These are phyloP conservation scores for Halictus quadricinctus DNA, from an alignment of 2,888 invertebrate genomes.

Conservation along the genomic window DNA sequence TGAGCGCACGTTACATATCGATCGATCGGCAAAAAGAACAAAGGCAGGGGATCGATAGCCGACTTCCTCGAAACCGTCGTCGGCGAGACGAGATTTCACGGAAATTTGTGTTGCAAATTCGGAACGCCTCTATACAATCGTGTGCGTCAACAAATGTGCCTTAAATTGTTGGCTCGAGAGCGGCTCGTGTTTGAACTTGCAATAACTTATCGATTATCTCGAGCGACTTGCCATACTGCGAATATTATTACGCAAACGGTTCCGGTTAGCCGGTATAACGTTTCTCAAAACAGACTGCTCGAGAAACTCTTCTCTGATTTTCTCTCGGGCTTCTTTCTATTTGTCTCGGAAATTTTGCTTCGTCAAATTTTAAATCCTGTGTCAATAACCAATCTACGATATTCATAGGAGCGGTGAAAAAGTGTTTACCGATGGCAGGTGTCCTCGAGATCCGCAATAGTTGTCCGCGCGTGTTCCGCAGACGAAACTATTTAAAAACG, in stretches of 20 bases:
- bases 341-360: too few species aligned
- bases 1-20: background rate
- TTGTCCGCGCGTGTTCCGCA: background rate
- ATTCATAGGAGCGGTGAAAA: background rate
- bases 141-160: background rate
- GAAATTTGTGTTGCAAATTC: constrained; percentile 1
- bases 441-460: background rate
- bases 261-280: too few species aligned
- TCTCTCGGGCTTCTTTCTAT: too few species aligned
- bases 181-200: background rate
- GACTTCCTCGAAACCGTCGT: too few species aligned
- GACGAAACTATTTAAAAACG: background rate
- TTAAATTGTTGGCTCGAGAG: background rate
- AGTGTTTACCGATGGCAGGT: background rate
- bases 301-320: too few species aligned
- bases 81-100: background rate
- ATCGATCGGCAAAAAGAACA: background rate
- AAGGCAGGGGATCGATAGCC: background rate
- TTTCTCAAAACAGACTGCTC: too few species aligned
- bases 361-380: too few species aligned
- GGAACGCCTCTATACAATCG: background rate
- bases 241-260: too few species aligned
- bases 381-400: too few species aligned
- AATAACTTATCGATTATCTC: background rate
- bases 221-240: background rate